phyloP scores from a whole-genome alignment of 2,888 invertebrate genomes.

The Hypomecis punctinalis region DNA sequence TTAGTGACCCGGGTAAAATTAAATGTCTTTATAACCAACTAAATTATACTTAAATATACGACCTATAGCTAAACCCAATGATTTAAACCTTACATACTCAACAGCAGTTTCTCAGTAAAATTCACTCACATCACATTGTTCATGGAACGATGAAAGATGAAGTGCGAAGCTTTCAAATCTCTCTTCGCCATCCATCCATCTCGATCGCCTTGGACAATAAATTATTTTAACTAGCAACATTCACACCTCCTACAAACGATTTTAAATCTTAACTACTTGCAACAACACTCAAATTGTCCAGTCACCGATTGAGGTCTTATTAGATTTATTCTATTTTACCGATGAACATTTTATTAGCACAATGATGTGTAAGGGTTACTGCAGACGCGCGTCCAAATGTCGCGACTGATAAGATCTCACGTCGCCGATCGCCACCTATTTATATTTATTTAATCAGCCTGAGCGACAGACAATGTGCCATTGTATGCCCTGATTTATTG shows the following conservation, averaged over 20 bases:
- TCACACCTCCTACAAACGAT: constrained; percentile 42
- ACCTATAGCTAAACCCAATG: not conserved
- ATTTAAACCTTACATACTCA: not conserved
- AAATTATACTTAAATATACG: too few species aligned
- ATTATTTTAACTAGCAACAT: constrained; percentile 49
- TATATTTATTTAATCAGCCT: constrained; percentile 81
- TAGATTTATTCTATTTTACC: constrained; percentile 50
- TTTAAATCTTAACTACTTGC: constrained; percentile 51
- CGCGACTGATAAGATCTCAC: constrained; percentile 78
- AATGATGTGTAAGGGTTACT: constrained; percentile 60
- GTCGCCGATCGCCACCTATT: constrained; percentile 79
- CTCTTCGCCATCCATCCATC: constrained; percentile 55
- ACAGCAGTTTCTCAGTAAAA: constrained; percentile 6
- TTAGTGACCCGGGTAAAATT: too few species aligned
- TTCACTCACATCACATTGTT: constrained; percentile 27
- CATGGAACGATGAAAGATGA: constrained; percentile 51
- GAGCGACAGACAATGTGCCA: constrained; percentile 83
- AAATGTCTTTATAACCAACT: too few species aligned
- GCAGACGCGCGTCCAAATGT: constrained; percentile 66
- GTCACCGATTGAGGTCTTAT: constrained; percentile 28
- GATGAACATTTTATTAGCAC: constrained; percentile 51
- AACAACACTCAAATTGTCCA: constrained; percentile 53
- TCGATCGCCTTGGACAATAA: constrained; percentile 41
- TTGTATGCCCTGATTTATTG: constrained; percentile 82
- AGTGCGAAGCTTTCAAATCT: constrained; percentile 49